phyloP scores from a whole-genome alignment of 2,113 vertebrate genomes.

The Tupaia tana region DNA sequence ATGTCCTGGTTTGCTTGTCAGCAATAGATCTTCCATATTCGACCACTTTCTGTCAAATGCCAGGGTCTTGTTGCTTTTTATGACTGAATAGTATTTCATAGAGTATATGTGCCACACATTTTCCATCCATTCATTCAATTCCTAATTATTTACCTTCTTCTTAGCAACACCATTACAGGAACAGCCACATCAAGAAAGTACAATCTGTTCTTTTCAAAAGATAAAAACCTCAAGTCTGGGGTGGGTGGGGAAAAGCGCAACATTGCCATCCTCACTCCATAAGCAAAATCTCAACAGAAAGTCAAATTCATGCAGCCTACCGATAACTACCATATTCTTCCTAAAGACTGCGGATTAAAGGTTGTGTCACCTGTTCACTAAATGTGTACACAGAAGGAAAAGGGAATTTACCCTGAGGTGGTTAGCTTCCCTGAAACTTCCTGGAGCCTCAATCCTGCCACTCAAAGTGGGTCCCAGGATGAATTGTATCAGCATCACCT shows the following conservation, averaged over 20 bases:
- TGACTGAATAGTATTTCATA: too few species aligned
- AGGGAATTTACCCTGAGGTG: neutral
- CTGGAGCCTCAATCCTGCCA: fast-evolving
- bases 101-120: too few species aligned
- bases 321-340: neutral
- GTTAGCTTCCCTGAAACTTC: neutral
- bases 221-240: neutral
- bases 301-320: neutral
- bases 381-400: neutral
- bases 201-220: constrained; percentile 38
- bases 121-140: too few species aligned
- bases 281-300: neutral
- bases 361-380: neutral
- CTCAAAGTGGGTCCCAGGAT: neutral
- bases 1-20: too few species aligned
- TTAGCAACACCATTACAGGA: neutral
- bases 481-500: fast-evolving
- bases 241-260: fast-evolving
- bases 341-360: constrained; percentile 2
- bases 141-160: neutral
- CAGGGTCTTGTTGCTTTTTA: too few species aligned
- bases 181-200: neutral
- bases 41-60: too few species aligned
- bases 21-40: too few species aligned
- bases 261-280: neutral